Conservation (phyloP, 1,140 invertebrate species). For the Brachionus angularis region DNA sequence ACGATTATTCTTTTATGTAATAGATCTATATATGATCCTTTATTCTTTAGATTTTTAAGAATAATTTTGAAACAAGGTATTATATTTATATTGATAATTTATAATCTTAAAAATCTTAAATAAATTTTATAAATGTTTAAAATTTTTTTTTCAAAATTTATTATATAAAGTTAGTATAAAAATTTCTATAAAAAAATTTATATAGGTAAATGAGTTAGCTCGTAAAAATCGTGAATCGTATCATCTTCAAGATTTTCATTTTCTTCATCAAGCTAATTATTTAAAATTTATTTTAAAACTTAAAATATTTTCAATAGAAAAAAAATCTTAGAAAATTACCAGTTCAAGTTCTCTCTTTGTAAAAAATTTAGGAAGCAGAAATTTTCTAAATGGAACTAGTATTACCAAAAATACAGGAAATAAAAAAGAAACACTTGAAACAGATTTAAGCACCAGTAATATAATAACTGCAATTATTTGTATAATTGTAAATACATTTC, state of each 20-base stretch:
- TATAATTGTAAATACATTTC: constrained; percentile 29
- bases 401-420: constrained; percentile 36
- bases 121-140: too few species aligned
- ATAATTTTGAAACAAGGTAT: too few species aligned
- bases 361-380: constrained; percentile 10
- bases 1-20: too few species aligned
- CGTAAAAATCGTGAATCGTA: constrained; percentile 42
- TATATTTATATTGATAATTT: too few species aligned
- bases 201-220: constrained; percentile 40
- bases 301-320: neutral
- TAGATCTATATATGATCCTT: too few species aligned
- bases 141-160: too few species aligned
- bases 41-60: too few species aligned
- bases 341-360: constrained; percentile 24
- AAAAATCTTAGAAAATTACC: neutral
- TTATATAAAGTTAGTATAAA: too few species aligned
- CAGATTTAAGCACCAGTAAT: constrained; percentile 6
- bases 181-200: too few species aligned
- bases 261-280: constrained; percentile 44
- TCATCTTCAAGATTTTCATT: constrained; percentile 33
- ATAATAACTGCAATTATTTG: constrained; percentile 34
- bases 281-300: too few species aligned
- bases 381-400: constrained; percentile 39
- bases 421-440: constrained; percentile 18
- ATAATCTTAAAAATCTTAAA: too few species aligned